A percentile compares a stretch with the other conserved stretches of the same genome.
These are phyloP conservation scores for Exaiptasia diaphana DNA, from an alignment of 64 coral and sea anemone species.

Conservation along the genomic window DNA sequence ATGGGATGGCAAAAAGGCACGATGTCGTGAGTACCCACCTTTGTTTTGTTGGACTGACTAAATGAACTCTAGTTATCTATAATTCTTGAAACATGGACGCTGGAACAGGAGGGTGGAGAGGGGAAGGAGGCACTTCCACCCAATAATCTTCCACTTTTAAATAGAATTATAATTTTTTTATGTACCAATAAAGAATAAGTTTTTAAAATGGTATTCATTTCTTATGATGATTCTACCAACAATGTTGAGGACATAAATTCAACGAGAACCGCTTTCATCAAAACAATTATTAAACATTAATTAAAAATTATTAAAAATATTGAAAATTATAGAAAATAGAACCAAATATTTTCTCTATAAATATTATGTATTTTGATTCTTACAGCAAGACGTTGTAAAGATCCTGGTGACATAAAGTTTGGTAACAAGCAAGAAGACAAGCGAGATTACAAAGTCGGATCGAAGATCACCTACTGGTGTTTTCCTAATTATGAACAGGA, in stretches of 20 bases:
- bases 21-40: slow-evolving; percentile 70
- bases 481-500: neutral
- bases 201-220: neutral
- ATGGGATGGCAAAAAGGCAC: slow-evolving; percentile 68
- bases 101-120: neutral
- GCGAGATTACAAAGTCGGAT: neutral
- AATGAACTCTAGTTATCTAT: neutral
- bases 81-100: neutral
- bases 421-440: slow-evolving; percentile 5
- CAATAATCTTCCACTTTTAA: neutral
- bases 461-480: slow-evolving; percentile 21
- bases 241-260: too few relatives aligned
- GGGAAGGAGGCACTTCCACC: neutral
- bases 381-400: too few relatives aligned
- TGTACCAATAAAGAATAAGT: neutral
- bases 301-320: too few relatives aligned
- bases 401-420: slow-evolving; percentile 28
- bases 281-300: too few relatives aligned
- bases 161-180: neutral
- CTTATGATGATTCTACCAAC: neutral
- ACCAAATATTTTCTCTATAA: too few relatives aligned
- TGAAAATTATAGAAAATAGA: too few relatives aligned
- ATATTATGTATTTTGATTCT: too few relatives aligned
- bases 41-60: too few relatives aligned
- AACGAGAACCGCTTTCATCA: too few relatives aligned